A percentile compares a stretch with the other conserved stretches of the same genome.
These are phyloP conservation scores for Troglohyphantes excavatus DNA, from an alignment of 2,888 invertebrate genomes.

Conservation along the genomic window DNA sequence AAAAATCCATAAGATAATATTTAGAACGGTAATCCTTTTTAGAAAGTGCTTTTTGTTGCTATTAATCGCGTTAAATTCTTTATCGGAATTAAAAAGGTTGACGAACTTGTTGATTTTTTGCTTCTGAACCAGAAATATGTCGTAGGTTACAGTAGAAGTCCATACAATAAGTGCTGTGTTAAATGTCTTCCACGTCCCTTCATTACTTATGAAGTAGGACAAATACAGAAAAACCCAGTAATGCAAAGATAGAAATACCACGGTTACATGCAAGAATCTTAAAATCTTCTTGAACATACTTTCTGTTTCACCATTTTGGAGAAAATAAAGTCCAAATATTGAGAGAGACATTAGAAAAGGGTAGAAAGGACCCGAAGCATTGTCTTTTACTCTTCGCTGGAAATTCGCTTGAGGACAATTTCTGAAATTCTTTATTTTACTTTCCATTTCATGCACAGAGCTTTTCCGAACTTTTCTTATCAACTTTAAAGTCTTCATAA, in stretches of 20 bases:
- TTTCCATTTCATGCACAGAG: neutral
- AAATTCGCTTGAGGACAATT: no score
- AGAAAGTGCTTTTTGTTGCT: slow-evolving; percentile 23
- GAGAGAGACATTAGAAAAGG: slow-evolving; percentile 14
- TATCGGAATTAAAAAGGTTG: slow-evolving; percentile 13
- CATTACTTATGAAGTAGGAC: slow-evolving; percentile 43
- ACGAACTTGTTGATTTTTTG: slow-evolving; percentile 24
- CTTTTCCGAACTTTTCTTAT: neutral
- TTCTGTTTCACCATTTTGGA: neutral
- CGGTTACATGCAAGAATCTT: neutral
- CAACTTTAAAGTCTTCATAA: neutral
- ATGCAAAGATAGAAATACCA: slow-evolving; percentile 38
- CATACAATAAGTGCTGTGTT: slow-evolving; percentile 60
- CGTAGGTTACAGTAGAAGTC: slow-evolving; percentile 50
- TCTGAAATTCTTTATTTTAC: no score
- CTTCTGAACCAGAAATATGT: slow-evolving; percentile 31
- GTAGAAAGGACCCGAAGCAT: slow-evolving; percentile 12
- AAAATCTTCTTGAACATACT: neutral
- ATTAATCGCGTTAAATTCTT: neutral
- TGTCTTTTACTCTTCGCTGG: neutral
- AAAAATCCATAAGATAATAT: slow-evolving; percentile 37
- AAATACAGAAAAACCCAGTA: slow-evolving; percentile 59
- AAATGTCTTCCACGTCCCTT: slow-evolving; percentile 58
- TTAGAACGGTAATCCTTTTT: slow-evolving; percentile 21
- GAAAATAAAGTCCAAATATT: slow-evolving; percentile 37